Conservation (phyloP, 2,888 invertebrate species). For the Eilema sororculum region DNA sequence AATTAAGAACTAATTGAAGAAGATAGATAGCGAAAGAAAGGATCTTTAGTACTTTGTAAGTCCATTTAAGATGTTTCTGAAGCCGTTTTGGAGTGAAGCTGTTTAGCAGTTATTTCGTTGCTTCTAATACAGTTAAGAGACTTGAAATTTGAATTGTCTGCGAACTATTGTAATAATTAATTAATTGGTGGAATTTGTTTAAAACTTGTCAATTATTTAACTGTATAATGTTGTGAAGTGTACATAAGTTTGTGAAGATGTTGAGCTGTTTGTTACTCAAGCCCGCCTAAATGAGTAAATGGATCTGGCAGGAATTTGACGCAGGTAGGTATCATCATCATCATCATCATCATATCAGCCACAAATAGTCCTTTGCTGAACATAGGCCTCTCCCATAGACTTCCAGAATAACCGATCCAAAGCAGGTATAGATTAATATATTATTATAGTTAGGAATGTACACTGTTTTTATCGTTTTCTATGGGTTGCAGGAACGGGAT, state of each 20-base stretch:
- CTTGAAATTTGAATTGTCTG: neutral
- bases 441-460: too few species aligned
- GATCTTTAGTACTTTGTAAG: neutral
- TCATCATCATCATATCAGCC: too few species aligned
- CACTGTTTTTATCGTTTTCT: too few species aligned
- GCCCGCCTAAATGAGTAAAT: neutral
- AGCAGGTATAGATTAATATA: too few species aligned
- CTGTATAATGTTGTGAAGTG: too few species aligned
- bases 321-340: neutral
- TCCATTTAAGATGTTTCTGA: neutral
- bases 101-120: neutral
- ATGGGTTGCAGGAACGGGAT: too few species aligned
- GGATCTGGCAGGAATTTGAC: neutral
- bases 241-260: too few species aligned
- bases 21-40: neutral
- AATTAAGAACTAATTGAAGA: slow-evolving; percentile 26
- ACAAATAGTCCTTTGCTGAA: too few species aligned
- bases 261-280: neutral
- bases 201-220: neutral
- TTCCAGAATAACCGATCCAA: too few species aligned
- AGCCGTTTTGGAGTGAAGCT: neutral
- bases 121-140: neutral
- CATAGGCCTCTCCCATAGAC: too few species aligned
- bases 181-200: neutral
- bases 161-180: neutral